Evolutionary conservation across 1,140 invertebrate species (phyloP).

Genomic region (Globodera ellingtonae): DNA sequence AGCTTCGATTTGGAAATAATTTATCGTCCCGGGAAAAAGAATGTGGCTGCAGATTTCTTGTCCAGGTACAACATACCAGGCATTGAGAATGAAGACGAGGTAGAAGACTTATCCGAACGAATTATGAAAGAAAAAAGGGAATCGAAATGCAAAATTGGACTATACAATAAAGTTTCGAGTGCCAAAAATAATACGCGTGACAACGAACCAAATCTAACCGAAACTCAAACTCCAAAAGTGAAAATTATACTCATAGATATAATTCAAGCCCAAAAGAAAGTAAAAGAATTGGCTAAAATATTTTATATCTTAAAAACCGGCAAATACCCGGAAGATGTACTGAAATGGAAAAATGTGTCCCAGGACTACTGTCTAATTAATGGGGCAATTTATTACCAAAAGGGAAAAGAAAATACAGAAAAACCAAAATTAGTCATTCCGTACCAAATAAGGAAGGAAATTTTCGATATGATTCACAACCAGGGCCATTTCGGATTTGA

Average conservation of each 20-base stretch:
- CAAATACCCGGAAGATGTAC: not conserved
- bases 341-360: not conserved
- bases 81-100: not conserved
- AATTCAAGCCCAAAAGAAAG: not conserved
- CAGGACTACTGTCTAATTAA: not conserved
- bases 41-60: conserved; percentile 8
- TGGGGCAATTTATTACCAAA: not conserved
- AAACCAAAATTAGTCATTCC: not conserved
- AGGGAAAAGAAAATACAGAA: not conserved
- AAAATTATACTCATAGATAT: too few species aligned
- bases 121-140: too few species aligned
- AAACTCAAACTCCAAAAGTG: too few species aligned
- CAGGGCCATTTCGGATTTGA: conserved; percentile 2
- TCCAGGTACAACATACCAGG: conserved; percentile 22
- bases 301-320: not conserved
- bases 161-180: too few species aligned
- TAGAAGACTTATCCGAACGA: not conserved
- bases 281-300: not conserved
- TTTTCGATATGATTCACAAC: not conserved
- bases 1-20: conserved; percentile 5
- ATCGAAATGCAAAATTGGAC: not conserved
- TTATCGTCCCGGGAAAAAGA: conserved; percentile 15
- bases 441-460: not conserved
- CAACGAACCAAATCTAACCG: too few species aligned
- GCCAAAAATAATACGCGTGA: too few species aligned